Base-by-base conservation (phyloP, 2,888 invertebrate genomes). In the Malthinus flaveolus region DNA sequence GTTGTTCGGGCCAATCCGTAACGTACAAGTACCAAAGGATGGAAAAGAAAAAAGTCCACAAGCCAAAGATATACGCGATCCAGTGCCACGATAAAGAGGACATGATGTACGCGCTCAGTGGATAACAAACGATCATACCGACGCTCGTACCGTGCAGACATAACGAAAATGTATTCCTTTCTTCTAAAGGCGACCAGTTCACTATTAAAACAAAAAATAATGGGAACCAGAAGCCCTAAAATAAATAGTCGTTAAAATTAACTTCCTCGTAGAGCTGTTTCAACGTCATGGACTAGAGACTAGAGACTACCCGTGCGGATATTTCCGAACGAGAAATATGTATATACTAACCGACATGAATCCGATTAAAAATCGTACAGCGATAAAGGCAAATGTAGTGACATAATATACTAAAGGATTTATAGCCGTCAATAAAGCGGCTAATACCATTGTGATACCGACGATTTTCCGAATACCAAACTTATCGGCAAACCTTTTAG, bases 1-100 rank as follows among this genome's bases (percentile, higher is more conserved):
- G 85, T 10, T 77, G 65, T 3, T 76, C 76, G 0, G 85, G 85
- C 0, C 80, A 74, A 64, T 85, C 83, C 51, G 79, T 76, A 0
- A 84, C 82, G 2, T 83, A 67, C 2, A 75, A 68, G 33, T 75
- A 68, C 85, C 85, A 86, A 10, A 79, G 69, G 3, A 75, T 47
- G 31, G 72, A 73, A 78, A 77, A 78, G 31, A 70, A 3, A 7
- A 76, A 32, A 0, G 71, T 6, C 61, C 67, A 12, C 76, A 75
- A 7, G 73, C 71, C 7, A 74, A 61, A 49, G 72, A 74, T 7
- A 10, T 52, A 45, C 0, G 9, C 34, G 23, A 23, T 23, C 15
- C 8, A 35, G n/a, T 23, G 9, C 7, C 23, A 23, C 23, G 23
- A 23, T 23, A 23, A 5, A 2, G 3, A 23, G 23, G 13, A n/a